phyloP scores from a whole-genome alignment of 1,140 invertebrate genomes.

The Penaeus japonicus region DNA sequence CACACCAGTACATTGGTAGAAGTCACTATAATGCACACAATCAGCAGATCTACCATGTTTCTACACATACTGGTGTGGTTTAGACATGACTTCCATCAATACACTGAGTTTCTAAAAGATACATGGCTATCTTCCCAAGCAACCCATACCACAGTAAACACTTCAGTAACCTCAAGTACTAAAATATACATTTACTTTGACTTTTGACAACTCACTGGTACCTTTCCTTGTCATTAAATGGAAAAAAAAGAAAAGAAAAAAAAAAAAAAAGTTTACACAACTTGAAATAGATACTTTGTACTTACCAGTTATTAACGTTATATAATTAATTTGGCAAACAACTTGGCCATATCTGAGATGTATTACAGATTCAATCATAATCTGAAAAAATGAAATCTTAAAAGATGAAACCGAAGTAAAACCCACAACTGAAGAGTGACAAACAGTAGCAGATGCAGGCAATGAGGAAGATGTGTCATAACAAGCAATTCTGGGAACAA shows the following conservation, averaged over 20 bases:
- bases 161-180: conserved; percentile 33
- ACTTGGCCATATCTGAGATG: conserved; percentile 45
- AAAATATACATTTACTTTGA: conserved; percentile 40
- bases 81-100: conserved; percentile 30
- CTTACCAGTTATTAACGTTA: conserved; percentile 50
- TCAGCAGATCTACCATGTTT: too few species aligned
- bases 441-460: conserved; percentile 4
- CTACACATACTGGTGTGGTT: not conserved
- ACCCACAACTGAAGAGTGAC: conserved; percentile 2
- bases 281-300: conserved; percentile 55
- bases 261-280: conserved; percentile 38
- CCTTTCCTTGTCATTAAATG: conserved; percentile 16
- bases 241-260: too few species aligned
- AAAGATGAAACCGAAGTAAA: not conserved
- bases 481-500: conserved; percentile 21
- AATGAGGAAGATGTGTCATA: conserved; percentile 11
- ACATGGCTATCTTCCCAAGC: conserved; percentile 38
- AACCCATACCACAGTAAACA: conserved; percentile 45
- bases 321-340: conserved; percentile 46
- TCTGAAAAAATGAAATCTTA: not conserved
- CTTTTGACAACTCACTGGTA: conserved; percentile 37
- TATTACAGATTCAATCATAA: conserved; percentile 3
- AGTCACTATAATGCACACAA: conserved; percentile 14
- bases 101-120: conserved; percentile 27
- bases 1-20: conserved; percentile 28